phyloP scores from a whole-genome alignment of 2,888 invertebrate species.

The Idaea dimidiata region DNA sequence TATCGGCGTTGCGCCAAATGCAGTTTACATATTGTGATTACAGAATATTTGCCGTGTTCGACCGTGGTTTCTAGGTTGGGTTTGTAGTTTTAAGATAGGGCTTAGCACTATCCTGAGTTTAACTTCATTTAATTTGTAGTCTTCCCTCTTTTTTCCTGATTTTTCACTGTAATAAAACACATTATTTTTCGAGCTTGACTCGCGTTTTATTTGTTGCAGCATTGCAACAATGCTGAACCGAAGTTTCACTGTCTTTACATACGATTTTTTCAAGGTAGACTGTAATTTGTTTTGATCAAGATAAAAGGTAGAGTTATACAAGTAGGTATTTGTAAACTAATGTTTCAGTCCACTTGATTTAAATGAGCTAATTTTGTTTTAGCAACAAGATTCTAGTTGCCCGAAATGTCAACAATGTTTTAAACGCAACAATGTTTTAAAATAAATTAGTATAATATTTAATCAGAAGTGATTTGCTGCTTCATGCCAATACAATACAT shows the following conservation, averaged over 20 bases:
- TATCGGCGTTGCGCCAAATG: slow-evolving; percentile 44
- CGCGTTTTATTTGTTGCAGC: no score
- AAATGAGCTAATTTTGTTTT: background rate
- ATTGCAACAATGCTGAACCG: no score
- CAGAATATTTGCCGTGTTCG: slow-evolving; percentile 30
- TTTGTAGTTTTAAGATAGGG: background rate
- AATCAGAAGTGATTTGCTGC: background rate
- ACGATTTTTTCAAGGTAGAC: no score
- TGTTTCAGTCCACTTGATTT: background rate
- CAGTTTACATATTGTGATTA: slow-evolving; percentile 47
- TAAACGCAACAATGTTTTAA: background rate
- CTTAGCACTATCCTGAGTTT: background rate
- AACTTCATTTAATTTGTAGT: no score
- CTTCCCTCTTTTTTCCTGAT: no score
- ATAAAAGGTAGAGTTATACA: no score
- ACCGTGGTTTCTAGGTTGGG: background rate
- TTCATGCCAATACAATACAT: background rate
- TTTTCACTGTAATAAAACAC: no score
- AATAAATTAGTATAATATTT: background rate
- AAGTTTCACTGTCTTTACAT: no score
- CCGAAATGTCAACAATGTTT: background rate
- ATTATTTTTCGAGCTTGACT: no score
- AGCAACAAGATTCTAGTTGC: background rate
- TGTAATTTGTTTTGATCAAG: no score
- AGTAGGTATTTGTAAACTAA: no score